Evolutionary conservation across 2,113 vertebrate genomes (phyloP).

Genomic region (Caranx melampygus): DNA sequence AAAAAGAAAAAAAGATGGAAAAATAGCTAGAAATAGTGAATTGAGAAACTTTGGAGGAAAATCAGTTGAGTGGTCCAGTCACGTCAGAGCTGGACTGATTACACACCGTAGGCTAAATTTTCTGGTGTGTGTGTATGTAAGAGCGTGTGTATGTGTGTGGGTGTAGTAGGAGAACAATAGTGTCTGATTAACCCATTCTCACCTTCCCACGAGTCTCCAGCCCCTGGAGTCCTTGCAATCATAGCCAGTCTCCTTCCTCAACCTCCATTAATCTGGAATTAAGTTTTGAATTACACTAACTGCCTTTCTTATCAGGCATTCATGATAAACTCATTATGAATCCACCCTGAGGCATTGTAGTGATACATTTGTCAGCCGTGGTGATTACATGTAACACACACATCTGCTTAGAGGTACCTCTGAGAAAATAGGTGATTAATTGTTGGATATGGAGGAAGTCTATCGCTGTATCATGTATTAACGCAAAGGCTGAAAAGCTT

Average conservation of each 20-base stretch:
- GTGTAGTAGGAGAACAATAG: constrained; percentile 58
- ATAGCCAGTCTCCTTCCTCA: constrained; percentile 37
- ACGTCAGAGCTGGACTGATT: constrained; percentile 53
- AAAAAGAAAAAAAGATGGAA: neutral
- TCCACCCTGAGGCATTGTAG: neutral
- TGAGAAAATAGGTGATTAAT: neutral
- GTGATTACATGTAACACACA: constrained; percentile 29
- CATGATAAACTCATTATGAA: constrained; percentile 42
- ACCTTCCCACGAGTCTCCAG: constrained; percentile 32
- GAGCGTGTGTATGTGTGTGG: neutral
- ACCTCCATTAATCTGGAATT: constrained; percentile 56
- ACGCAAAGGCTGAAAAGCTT: neutral
- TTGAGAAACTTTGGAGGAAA: neutral
- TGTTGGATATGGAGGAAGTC: neutral
- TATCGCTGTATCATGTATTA: neutral
- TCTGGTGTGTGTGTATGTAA: neutral
- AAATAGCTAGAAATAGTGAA: neutral
- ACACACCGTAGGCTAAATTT: constrained; percentile 24
- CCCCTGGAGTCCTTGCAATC: constrained; percentile 45
- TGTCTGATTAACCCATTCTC: constrained; percentile 62
- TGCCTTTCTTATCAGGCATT: constrained; percentile 39
- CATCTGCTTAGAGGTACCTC: neutral
- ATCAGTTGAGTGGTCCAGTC: constrained; percentile 30
- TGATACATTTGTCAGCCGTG: constrained; percentile 15
- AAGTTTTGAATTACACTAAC: constrained; percentile 58